Percentiles rank a stretch among this genome's conserved stretches.
phyloP scores from a whole-genome alignment of 2,797 vertebrate genomes.

The Melanotaenia maccullochi region DNA sequence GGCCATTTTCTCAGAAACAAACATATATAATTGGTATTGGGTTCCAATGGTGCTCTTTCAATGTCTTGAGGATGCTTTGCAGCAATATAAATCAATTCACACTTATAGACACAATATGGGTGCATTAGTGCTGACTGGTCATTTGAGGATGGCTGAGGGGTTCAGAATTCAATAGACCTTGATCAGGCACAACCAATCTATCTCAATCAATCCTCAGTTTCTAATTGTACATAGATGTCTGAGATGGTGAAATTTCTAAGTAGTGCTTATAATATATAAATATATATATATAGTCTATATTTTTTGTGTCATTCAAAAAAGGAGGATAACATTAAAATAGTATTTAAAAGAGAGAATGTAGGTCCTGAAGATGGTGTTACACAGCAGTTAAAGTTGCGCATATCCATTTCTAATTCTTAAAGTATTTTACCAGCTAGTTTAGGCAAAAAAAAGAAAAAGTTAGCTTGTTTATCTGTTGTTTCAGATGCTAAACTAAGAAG shows the following conservation, averaged over 20 bases:
- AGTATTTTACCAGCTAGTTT: constrained; percentile 6
- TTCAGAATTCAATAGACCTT: constrained; percentile 81
- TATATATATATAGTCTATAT: too few relatives aligned
- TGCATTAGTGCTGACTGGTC: constrained; percentile 86
- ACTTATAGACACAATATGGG: constrained; percentile 87
- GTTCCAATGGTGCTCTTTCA: constrained; percentile 82
- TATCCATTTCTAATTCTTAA: constrained; percentile 23
- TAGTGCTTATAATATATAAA: constrained; percentile 7
- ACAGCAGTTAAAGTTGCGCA: constrained; percentile 24
- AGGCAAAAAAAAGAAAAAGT: constrained; percentile 7
- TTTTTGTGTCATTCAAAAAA: constrained; percentile 2
- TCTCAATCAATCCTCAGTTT: constrained; percentile 71
- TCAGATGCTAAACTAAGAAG: constrained; percentile 13
- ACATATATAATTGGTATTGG: constrained; percentile 86
- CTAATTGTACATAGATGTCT: constrained; percentile 63
- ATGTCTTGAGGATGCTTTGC: constrained; percentile 82
- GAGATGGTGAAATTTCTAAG: constrained; percentile 56
- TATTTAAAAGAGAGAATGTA: constrained; percentile 52
- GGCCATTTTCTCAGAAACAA: constrained; percentile 84
- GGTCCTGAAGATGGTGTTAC: constrained; percentile 36
- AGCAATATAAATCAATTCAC: constrained; percentile 88
- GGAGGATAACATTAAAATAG: neutral
- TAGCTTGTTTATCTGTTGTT: neutral
- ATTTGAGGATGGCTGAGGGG: constrained; percentile 79
- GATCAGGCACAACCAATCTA: constrained; percentile 78